These are phyloP conservation scores for Anoplopoma fimbria DNA, from an alignment of 2,113 vertebrate species.

Conservation along the genomic window DNA sequence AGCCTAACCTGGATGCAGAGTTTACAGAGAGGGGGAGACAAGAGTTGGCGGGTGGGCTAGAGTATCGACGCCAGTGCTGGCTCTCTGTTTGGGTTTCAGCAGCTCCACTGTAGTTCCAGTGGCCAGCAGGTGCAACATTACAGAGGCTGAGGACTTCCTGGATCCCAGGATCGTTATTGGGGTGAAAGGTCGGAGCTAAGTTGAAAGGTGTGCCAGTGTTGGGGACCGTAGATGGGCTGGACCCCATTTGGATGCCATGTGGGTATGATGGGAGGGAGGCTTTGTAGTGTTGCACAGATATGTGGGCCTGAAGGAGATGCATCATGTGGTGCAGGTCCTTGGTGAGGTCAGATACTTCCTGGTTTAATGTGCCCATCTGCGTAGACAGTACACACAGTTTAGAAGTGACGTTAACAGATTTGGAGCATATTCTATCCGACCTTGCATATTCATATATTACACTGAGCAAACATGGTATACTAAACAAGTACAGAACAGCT, in stretches of 20 bases:
- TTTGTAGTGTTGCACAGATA: slow-evolving; percentile 76
- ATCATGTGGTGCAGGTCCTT: slow-evolving; percentile 90
- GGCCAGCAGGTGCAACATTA: slow-evolving; percentile 13
- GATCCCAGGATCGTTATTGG: slow-evolving; percentile 58
- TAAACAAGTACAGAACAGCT: background rate
- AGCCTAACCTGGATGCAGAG: slow-evolving; percentile 38
- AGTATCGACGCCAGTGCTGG: slow-evolving; percentile 53
- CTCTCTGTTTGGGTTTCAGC: slow-evolving; percentile 58
- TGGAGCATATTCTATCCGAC: background rate
- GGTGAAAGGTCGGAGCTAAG: slow-evolving; percentile 51
- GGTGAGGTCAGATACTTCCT: slow-evolving; percentile 91
- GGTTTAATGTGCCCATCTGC: slow-evolving; percentile 91
- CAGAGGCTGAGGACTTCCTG: slow-evolving; percentile 35
- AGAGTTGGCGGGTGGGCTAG: slow-evolving; percentile 49
- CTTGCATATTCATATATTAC: background rate
- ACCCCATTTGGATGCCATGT: slow-evolving; percentile 57
- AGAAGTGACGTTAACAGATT: background rate
- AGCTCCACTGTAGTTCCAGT: slow-evolving; percentile 68
- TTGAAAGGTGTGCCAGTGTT: slow-evolving; percentile 53
- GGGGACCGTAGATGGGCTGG: slow-evolving; percentile 56
- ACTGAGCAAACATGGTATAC: background rate
- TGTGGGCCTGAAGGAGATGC: slow-evolving; percentile 87
- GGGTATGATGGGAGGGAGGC: slow-evolving; percentile 65
- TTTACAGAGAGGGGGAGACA: slow-evolving; percentile 42
- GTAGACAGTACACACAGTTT: slow-evolving; percentile 31